Evolutionary conservation across 2,888 invertebrate genomes (phyloP).

Genomic region (Melanotus villosus): DNA sequence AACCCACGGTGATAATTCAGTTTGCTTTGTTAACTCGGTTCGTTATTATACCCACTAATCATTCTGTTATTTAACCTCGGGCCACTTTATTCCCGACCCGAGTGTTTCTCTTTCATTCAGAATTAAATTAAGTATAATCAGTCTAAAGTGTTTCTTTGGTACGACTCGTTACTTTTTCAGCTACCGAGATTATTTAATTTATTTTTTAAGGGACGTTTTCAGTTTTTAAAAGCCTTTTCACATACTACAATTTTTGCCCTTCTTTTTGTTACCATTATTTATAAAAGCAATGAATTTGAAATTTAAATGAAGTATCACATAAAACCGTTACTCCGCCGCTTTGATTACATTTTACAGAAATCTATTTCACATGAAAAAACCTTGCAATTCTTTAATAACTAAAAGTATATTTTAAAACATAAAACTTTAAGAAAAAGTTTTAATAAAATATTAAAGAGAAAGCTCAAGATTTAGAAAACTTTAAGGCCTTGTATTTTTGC

Average conservation of each 20-base stretch:
- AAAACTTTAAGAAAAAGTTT: too few relatives aligned
- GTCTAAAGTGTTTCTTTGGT: conserved; percentile 37
- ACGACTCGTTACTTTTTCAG: conserved; percentile 32
- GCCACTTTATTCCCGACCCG: conserved; percentile 37
- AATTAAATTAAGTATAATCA: conserved; percentile 41
- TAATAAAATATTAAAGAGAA: too few relatives aligned
- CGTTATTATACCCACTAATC: conserved; percentile 46
- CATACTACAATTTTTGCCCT: background rate
- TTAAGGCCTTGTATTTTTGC: too few relatives aligned
- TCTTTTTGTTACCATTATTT: too few relatives aligned
- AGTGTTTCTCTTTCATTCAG: conserved; percentile 45
- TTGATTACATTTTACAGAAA: too few relatives aligned
- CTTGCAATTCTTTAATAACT: too few relatives aligned
- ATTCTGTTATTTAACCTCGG: conserved; percentile 44
- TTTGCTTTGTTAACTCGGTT: conserved; percentile 46
- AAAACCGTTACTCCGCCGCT: too few relatives aligned
- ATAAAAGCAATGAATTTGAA: too few relatives aligned
- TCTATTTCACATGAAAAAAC: too few relatives aligned
- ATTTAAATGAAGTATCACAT: too few relatives aligned
- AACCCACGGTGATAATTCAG: conserved; percentile 41
- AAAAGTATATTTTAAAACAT: too few relatives aligned
- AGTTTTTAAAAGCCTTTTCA: background rate
- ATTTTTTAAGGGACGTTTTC: conserved; percentile 1
- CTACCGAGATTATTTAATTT: conserved; percentile 29
- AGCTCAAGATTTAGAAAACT: too few relatives aligned